phyloP scores from a whole-genome alignment of 2,797 vertebrate species.

The Poecile montanus region DNA sequence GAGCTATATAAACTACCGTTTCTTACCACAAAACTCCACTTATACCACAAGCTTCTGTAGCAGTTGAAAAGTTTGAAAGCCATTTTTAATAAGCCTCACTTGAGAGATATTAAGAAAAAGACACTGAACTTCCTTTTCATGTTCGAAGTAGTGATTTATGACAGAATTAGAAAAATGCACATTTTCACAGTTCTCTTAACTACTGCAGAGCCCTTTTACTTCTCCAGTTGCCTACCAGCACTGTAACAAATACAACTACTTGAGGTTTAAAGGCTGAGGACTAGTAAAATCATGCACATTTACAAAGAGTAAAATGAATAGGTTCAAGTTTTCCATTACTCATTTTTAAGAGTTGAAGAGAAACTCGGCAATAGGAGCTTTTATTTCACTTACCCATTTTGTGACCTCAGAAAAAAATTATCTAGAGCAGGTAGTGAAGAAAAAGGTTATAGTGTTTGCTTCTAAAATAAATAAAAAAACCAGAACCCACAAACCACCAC shows the following conservation, averaged over 20 bases:
- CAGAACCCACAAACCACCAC: background rate
- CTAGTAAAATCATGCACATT: background rate
- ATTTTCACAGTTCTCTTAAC: background rate
- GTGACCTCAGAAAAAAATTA: background rate
- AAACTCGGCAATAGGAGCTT: background rate
- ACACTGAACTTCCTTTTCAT: background rate
- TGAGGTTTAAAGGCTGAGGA: background rate
- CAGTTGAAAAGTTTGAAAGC: background rate
- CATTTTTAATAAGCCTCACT: background rate
- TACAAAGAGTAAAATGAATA: background rate
- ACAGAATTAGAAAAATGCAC: background rate
- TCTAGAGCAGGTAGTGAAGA: background rate
- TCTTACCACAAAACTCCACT: background rate
- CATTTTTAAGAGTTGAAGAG: background rate
- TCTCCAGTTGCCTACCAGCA: background rate
- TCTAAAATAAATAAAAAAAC: background rate
- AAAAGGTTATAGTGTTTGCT: background rate
- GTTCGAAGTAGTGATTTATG: background rate
- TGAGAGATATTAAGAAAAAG: background rate
- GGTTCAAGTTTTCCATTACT: background rate
- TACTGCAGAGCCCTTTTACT: constrained; percentile 11
- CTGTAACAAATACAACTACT: background rate
- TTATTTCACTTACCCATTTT: background rate
- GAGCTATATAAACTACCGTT: background rate
- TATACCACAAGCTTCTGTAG: background rate